phyloP scores from a whole-genome alignment of 1,140 invertebrate genomes.

The Solenopsis fugax region DNA sequence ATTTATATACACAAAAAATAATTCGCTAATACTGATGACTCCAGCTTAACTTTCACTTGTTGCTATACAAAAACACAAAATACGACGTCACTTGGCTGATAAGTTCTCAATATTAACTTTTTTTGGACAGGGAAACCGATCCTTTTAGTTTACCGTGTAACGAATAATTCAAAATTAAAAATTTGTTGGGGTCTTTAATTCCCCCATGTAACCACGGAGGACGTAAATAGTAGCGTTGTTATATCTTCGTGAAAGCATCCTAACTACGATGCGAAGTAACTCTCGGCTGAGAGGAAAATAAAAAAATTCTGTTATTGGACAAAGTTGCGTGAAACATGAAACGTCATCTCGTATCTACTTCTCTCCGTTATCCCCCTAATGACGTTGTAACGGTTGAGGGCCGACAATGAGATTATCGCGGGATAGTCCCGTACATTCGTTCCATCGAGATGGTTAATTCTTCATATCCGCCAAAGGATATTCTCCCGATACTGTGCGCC shows the following conservation, averaged over 20 bases:
- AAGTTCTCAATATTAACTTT: too few species aligned
- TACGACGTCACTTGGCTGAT: too few species aligned
- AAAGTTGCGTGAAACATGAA: constrained; percentile 66
- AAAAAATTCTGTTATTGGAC: constrained; percentile 45
- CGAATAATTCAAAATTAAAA: too few species aligned
- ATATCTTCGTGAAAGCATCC: not conserved
- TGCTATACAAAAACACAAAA: too few species aligned
- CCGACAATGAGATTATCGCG: constrained; percentile 69
- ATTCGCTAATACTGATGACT: too few species aligned
- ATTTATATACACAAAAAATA: too few species aligned
- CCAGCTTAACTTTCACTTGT: too few species aligned
- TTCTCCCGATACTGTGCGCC: not conserved
- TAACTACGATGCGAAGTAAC: not conserved
- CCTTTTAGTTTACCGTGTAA: too few species aligned
- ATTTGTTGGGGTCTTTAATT: too few species aligned
- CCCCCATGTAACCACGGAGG: too few species aligned
- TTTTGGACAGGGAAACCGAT: too few species aligned
- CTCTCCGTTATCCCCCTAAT: constrained; percentile 63
- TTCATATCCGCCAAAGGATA: not conserved
- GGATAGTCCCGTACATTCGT: constrained; percentile 53
- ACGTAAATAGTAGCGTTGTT: not conserved
- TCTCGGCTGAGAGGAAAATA: not conserved
- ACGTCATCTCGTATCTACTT: constrained; percentile 70
- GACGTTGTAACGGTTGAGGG: constrained; percentile 67
- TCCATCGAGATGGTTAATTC: constrained; percentile 52